Conservation (phyloP, 1,140 invertebrate species). For the Physella acuta region DNA sequence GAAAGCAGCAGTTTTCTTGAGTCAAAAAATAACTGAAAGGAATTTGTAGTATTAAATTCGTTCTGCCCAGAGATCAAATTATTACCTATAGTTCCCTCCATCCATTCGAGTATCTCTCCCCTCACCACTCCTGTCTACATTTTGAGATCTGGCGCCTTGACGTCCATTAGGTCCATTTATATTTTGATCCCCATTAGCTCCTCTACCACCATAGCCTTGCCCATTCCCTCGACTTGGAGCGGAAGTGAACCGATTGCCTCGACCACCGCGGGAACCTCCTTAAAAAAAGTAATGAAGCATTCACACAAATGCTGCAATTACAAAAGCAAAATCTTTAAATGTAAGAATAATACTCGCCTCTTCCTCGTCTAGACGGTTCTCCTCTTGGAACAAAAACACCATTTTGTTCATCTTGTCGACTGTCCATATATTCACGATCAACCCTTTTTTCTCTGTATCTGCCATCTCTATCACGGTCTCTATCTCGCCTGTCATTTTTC, state of each 20-base stretch:
- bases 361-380: slow-evolving; percentile 69
- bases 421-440: slow-evolving; percentile 10
- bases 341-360: slow-evolving; percentile 36
- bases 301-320: not conserved
- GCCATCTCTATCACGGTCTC: slow-evolving; percentile 24
- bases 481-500: slow-evolving; percentile 26
- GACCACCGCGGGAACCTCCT: slow-evolving; percentile 35
- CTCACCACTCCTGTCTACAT: slow-evolving; percentile 19
- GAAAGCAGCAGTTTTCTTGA: too few species aligned
- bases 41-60: too few species aligned
- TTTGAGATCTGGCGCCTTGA: slow-evolving; percentile 3
- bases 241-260: slow-evolving; percentile 37
- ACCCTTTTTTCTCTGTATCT: slow-evolving; percentile 23
- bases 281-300: too few species aligned
- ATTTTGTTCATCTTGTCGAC: slow-evolving; percentile 15
- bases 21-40: too few species aligned
- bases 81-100: slow-evolving; percentile 13
- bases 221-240: slow-evolving; percentile 42
- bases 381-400: slow-evolving; percentile 71
- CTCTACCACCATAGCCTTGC: slow-evolving; percentile 20
- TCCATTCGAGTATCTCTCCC: slow-evolving; percentile 18
- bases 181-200: slow-evolving; percentile 8
- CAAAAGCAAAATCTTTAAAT: not conserved
- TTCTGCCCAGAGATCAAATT: too few species aligned
- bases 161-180: not conserved